phyloP scores from a whole-genome alignment of 2,113 vertebrate species.

The Hypocryptadius cinnamomeus region DNA sequence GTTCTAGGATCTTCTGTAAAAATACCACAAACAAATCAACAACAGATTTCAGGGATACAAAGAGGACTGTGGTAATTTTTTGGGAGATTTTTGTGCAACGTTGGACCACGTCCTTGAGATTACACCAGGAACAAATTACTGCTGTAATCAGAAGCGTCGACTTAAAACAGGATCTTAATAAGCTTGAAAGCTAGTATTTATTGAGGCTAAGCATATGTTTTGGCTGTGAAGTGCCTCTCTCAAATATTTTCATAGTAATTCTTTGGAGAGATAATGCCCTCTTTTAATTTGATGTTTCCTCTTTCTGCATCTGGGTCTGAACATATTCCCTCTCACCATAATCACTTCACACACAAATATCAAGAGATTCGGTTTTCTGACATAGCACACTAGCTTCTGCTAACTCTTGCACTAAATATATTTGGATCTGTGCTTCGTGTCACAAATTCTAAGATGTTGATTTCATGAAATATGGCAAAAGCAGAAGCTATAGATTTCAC shows the following conservation, averaged over 20 bases:
- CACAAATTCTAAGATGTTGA: constrained; percentile 29
- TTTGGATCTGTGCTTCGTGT: neutral
- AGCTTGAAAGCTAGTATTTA: constrained; percentile 5
- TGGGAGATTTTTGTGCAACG: neutral
- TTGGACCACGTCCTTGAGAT: neutral
- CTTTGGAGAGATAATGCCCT: constrained; percentile 9
- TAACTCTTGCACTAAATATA: constrained; percentile 38
- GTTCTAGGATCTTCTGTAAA: neutral
- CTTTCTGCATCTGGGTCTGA: constrained; percentile 42
- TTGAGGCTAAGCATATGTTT: constrained; percentile 8
- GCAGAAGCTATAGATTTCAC: neutral
- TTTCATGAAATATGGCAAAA: neutral
- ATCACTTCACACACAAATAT: constrained; percentile 52
- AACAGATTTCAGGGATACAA: neutral
- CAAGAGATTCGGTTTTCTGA: constrained; percentile 46
- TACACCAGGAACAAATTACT: constrained; percentile 5
- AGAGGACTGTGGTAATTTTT: neutral
- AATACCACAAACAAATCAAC: neutral
- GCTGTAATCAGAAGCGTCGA: neutral
- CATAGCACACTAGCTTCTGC: constrained; percentile 28
- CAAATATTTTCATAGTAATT: constrained; percentile 34
- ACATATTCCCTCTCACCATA: constrained; percentile 25
- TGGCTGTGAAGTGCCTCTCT: neutral
- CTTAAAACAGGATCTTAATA: constrained; percentile 8
- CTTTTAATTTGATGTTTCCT: constrained; percentile 12